A percentile compares a stretch with the other conserved stretches of the same genome.
These are phyloP conservation scores for Neopipo cinnamomea DNA, from an alignment of 2,113 vertebrate genomes.

Conservation along the genomic window DNA sequence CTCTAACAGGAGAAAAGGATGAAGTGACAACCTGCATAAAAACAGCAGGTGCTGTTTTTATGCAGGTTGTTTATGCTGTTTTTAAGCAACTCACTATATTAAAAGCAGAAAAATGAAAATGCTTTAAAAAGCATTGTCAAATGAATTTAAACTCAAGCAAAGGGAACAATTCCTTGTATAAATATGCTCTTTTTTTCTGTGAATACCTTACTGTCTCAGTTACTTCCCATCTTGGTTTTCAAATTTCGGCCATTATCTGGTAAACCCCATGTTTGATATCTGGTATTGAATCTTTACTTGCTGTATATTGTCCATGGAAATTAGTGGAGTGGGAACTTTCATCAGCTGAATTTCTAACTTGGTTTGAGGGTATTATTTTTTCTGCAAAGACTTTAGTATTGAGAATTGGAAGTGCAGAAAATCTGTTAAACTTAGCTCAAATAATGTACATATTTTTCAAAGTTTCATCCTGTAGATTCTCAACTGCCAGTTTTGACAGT, in stretches of 20 bases:
- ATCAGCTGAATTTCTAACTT: background rate
- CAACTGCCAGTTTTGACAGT: background rate
- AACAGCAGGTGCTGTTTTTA: background rate
- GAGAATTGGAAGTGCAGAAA: background rate
- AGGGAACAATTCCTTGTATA: background rate
- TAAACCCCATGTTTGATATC: background rate
- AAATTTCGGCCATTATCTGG: background rate
- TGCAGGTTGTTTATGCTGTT: no score
- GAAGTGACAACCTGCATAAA: background rate
- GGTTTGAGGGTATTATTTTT: background rate
- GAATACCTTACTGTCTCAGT: background rate
- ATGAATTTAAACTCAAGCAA: background rate
- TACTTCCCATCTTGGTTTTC: background rate
- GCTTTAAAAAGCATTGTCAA: fast-evolving
- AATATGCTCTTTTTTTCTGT: background rate
- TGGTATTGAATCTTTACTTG: background rate
- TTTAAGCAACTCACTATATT: background rate
- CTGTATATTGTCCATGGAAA: background rate
- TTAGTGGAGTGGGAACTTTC: background rate
- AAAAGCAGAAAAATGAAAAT: background rate
- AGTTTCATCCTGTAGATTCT: background rate
- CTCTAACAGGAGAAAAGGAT: background rate
- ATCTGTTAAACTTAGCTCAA: background rate
- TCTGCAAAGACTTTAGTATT: background rate
- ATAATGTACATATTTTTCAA: background rate